Percentiles rank a stretch among this genome's conserved stretches.
These are phyloP conservation scores for Synergus gifuensis DNA, from an alignment of 2,888 invertebrate species.

Conservation along the genomic window DNA sequence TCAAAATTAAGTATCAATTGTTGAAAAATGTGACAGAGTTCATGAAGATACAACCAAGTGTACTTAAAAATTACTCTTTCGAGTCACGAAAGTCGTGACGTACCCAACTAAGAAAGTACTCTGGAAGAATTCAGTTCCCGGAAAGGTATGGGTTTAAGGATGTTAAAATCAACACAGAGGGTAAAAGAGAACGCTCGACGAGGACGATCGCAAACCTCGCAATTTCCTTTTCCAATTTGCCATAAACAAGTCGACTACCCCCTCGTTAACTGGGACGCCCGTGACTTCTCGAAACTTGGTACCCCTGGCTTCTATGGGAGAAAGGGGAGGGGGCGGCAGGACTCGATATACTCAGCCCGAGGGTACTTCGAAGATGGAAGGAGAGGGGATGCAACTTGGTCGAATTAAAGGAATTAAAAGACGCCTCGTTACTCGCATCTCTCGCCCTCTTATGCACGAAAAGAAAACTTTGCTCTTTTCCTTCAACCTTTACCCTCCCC, in stretches of 20 bases:
- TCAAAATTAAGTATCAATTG: neutral
- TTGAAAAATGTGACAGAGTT: neutral
- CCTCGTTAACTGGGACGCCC: constrained; percentile 65
- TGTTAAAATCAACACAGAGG: constrained; percentile 48
- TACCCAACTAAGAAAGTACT: neutral
- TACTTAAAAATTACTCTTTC: neutral
- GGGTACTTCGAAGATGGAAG: constrained; percentile 59
- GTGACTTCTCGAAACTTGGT: constrained; percentile 65
- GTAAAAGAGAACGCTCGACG: constrained; percentile 42
- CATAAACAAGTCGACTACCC: constrained; percentile 74
- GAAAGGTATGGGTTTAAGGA: constrained; percentile 46
- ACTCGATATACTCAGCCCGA: constrained; percentile 46
- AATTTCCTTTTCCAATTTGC: constrained; percentile 77
- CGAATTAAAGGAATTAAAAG: constrained; percentile 74
- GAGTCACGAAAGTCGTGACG: neutral
- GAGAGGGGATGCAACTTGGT: constrained; percentile 61
- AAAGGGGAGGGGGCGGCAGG: constrained; percentile 40
- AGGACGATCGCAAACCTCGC: constrained; percentile 67
- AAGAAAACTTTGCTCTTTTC: constrained; percentile 60
- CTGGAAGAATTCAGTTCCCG: constrained; percentile 3
- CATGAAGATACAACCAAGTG: neutral
- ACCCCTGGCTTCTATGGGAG: constrained; percentile 55
- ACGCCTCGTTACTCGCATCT: constrained; percentile 72
- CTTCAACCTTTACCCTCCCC: constrained; percentile 42
- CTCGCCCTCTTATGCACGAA: constrained; percentile 51